A percentile compares a stretch with the other conserved stretches of the same genome.
Evolutionary conservation across 2,888 invertebrate species (phyloP).

Genomic region (Megaustenia siamemsis): DNA sequence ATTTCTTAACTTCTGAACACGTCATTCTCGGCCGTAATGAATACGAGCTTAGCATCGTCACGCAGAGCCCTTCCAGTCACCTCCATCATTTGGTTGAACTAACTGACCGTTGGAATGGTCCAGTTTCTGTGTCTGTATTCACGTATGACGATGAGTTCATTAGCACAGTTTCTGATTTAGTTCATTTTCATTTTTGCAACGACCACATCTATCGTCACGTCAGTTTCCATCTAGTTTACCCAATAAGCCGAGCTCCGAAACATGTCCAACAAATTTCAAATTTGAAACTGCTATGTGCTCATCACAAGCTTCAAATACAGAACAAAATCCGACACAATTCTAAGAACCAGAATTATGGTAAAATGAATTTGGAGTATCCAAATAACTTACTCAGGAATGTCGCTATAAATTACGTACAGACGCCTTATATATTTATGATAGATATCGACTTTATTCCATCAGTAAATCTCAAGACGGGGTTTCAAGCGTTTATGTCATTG

Average conservation of each 20-base stretch:
- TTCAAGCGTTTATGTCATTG: slow-evolving; percentile 62
- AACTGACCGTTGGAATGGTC: slow-evolving; percentile 81
- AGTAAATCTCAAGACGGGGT: slow-evolving; percentile 77
- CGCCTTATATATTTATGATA: slow-evolving; percentile 81
- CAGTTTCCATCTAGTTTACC: slow-evolving; percentile 82
- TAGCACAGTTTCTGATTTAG: slow-evolving; percentile 79
- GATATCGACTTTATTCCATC: slow-evolving; percentile 83
- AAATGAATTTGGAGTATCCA: slow-evolving; percentile 80
- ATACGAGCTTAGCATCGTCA: slow-evolving; percentile 79
- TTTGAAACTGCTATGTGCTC: slow-evolving; percentile 39
- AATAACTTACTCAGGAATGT: slow-evolving; percentile 83
- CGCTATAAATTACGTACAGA: slow-evolving; percentile 80
- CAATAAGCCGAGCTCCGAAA: slow-evolving; percentile 70
- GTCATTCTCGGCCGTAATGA: slow-evolving; percentile 39
- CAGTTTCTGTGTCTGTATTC: slow-evolving; percentile 82
- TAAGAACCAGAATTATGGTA: slow-evolving; percentile 75
- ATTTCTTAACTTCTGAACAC: slow-evolving; percentile 61
- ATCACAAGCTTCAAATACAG: slow-evolving; percentile 14
- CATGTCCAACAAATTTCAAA: slow-evolving; percentile 36
- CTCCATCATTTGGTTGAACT: slow-evolving; percentile 79
- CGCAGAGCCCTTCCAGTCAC: slow-evolving; percentile 81
- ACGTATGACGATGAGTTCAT: slow-evolving; percentile 78
- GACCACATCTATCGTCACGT: slow-evolving; percentile 78
- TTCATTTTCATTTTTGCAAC: slow-evolving; percentile 80
- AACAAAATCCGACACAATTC: not conserved